Base-by-base conservation (phyloP, 92 coral and sea anemone species). In the Diadumene lineata region DNA sequence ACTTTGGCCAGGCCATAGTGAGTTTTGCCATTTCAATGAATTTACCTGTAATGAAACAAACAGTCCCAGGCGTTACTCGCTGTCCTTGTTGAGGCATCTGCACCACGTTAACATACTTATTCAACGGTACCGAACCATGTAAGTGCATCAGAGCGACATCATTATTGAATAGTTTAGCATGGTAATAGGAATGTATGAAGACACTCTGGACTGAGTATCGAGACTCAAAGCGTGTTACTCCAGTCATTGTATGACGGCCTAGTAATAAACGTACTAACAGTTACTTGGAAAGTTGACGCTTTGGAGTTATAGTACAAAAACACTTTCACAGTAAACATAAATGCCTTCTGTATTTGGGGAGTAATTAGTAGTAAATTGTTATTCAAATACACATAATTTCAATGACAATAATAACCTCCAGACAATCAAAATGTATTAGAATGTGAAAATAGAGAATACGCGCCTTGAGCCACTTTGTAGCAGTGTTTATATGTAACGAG, bases 91-190 rank as follows among this genome's bases (percentile, higher is more conserved):
- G 1, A 28, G 68, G 68, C 0, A 62, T n/a, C 18, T 29, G 7
- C 1, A 62, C 43, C 7, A 62, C 31, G 19, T 62, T 27, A 30
- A 62, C 68, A 6, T 29, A 15, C 31, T 28, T 62, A 11, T 21
- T 28, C 16, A 62, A 8, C 13, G 11, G 2, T 1, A 62, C 68
- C 0, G 68, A 62, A 6, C 19, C 68, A 6, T 27, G 34, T 11
- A 62, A 30, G 13, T 62, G 68, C 43, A 62, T 27, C 38, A 62
- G 38, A 4, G 68, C 68, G 1, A 62, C 68, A 19, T 62, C 68
- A 6, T 62, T 28, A 2, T 1, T 62, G n/a, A 27, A 29, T 4
- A 15, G 34, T 1, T 21, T 28, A 1, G 13, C 13, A 8, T 15
- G 21, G 43, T 28, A 62, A 19, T 1, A 29, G 0, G 34, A 1